These are phyloP conservation scores for Anthophora plumipes DNA, from an alignment of 2,888 invertebrate genomes.

Conservation along the genomic window DNA sequence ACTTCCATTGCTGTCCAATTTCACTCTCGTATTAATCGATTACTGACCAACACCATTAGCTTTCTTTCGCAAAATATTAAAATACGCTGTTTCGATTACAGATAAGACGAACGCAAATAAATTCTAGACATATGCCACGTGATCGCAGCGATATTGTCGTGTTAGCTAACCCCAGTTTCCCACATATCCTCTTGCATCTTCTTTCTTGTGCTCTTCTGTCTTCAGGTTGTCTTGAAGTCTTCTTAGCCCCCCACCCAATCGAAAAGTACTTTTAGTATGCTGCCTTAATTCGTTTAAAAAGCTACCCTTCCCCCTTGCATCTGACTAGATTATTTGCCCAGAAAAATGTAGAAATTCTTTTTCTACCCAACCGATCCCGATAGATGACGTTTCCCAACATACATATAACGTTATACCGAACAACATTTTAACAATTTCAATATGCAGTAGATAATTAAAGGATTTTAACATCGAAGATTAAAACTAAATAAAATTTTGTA, in stretches of 20 bases:
- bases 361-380: constrained; percentile 43
- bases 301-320: constrained; percentile 50
- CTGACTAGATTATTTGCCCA: constrained; percentile 31
- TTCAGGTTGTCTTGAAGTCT: constrained; percentile 84
- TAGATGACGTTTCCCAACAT: constrained; percentile 32
- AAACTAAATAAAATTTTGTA: constrained; percentile 54
- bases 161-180: constrained; percentile 62
- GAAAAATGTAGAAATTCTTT: constrained; percentile 36
- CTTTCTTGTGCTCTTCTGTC: constrained; percentile 85
- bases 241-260: constrained; percentile 80
- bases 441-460: constrained; percentile 44
- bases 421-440: constrained; percentile 39
- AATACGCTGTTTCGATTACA: constrained; percentile 44
- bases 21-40: constrained; percentile 59
- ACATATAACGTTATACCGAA: constrained; percentile 35
- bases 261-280: constrained; percentile 17
- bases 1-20: constrained; percentile 58
- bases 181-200: constrained; percentile 83
- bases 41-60: constrained; percentile 34
- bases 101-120: constrained; percentile 45
- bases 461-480: constrained; percentile 41
- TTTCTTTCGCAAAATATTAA: constrained; percentile 39
- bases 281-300: constrained; percentile 63
- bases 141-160: constrained; percentile 27
- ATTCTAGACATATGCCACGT: constrained; percentile 35